Conservation (phyloP, 2,888 invertebrate genomes). For the Ophraella communa region DNA sequence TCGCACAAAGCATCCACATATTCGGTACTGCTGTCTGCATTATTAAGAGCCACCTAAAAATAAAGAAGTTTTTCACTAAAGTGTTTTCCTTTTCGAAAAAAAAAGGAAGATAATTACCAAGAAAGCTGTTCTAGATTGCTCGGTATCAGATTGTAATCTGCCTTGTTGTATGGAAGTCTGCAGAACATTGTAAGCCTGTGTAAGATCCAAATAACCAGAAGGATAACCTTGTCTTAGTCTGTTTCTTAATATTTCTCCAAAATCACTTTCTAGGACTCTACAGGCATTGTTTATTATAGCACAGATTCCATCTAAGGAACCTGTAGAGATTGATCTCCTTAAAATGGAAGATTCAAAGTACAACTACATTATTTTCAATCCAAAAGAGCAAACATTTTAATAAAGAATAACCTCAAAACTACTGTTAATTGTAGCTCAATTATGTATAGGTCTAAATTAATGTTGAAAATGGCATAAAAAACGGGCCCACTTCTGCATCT, state of each 20-base stretch:
- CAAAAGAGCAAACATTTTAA: no score
- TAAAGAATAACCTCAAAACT: no score
- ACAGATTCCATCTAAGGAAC: slow-evolving; percentile 94
- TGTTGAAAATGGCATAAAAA: no score
- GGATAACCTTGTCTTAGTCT: slow-evolving; percentile 82
- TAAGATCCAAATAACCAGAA: slow-evolving; percentile 76
- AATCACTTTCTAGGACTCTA: slow-evolving; percentile 84
- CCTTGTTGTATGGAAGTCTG: slow-evolving; percentile 82
- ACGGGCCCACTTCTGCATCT: no score
- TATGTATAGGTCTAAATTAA: no score
- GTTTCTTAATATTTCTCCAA: slow-evolving; percentile 74
- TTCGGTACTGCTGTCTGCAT: slow-evolving; percentile 89
- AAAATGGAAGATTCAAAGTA: slow-evolving; percentile 27
- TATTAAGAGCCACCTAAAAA: slow-evolving; percentile 81
- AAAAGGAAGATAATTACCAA: slow-evolving; percentile 63
- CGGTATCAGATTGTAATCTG: slow-evolving; percentile 78
- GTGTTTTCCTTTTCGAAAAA: no score
- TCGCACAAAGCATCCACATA: slow-evolving; percentile 86
- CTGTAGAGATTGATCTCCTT: slow-evolving; percentile 88
- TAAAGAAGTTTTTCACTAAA: no score
- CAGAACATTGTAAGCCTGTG: slow-evolving; percentile 83
- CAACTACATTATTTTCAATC: no score
- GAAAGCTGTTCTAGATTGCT: slow-evolving; percentile 78
- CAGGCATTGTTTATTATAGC: slow-evolving; percentile 94
- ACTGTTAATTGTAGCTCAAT: no score